These are phyloP conservation scores for Emydocephalus ijimae DNA, from an alignment of 2,113 vertebrate species.

Conservation along the genomic window DNA sequence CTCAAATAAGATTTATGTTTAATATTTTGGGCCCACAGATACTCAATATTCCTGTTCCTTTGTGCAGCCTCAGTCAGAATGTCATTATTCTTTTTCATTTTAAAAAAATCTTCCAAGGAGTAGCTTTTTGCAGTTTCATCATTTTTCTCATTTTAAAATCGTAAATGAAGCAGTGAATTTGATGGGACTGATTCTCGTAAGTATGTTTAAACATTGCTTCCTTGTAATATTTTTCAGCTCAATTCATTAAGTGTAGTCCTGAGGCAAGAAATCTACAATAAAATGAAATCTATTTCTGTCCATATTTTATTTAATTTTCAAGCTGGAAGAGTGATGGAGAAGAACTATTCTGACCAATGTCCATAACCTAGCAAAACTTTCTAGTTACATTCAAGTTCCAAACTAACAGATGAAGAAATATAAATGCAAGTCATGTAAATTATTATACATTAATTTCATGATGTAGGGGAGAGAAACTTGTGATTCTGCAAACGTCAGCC, in stretches of 20 bases:
- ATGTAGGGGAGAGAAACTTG: not conserved
- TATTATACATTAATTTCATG: not conserved
- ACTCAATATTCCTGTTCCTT: not conserved
- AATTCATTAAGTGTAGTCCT: not conserved
- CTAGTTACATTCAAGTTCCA: not conserved
- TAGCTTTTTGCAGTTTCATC: not conserved
- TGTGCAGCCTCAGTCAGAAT: not conserved
- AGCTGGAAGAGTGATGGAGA: not conserved
- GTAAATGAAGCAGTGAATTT: not conserved
- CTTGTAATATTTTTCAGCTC: not conserved
- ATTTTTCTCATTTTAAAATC: not conserved
- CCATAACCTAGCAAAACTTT: not conserved
- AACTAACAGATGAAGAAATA: not conserved
- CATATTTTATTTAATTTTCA: not conserved
- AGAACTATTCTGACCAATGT: not conserved
- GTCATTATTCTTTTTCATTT: not conserved
- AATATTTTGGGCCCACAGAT: not conserved
- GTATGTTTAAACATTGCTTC: not conserved
- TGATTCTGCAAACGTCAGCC: not conserved
- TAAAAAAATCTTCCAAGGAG: not conserved
- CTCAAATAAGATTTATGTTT: slow-evolving; percentile 12
- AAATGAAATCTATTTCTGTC: not conserved
- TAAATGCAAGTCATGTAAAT: not conserved
- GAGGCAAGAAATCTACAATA: not conserved
- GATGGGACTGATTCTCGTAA: not conserved